Percentiles rank a stretch among this genome's conserved stretches.
Evolutionary conservation across 2,797 vertebrate species (phyloP).

Genomic region (Cichlasoma orientale): DNA sequence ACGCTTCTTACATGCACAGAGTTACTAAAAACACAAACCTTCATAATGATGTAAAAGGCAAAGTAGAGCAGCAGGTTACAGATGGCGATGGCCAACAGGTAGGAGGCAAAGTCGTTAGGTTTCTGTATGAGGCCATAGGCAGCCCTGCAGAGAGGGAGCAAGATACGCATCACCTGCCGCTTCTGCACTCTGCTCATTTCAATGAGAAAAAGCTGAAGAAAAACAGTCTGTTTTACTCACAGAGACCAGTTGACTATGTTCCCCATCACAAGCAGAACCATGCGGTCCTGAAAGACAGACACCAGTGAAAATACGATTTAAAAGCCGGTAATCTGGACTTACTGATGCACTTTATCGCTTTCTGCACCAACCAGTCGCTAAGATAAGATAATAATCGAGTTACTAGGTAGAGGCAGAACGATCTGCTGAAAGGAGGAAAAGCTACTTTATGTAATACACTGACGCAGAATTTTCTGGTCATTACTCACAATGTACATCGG

Average conservation of each 20-base stretch:
- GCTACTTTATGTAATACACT: not conserved
- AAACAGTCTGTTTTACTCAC: conserved; percentile 80
- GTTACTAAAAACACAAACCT: conserved; percentile 79
- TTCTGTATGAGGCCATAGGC: conserved; percentile 91
- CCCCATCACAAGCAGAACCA: conserved; percentile 97
- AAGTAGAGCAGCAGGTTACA: conserved; percentile 98
- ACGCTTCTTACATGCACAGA: not conserved
- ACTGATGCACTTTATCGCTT: not conserved
- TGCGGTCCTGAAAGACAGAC: conserved; percentile 86
- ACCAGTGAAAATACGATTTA: not conserved
- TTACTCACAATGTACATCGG: conserved; percentile 95
- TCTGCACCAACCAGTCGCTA: not conserved
- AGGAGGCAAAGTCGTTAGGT: conserved; percentile 97
- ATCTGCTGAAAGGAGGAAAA: not conserved
- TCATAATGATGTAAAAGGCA: conserved; percentile 99
- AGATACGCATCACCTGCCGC: not conserved
- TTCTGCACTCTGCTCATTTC: not conserved
- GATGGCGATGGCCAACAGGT: conserved; percentile 96
- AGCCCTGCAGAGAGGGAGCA: conserved; percentile 77
- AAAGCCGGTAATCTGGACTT: not conserved
- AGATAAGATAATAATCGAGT: not conserved
- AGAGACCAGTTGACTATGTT: conserved; percentile 98
- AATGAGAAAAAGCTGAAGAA: not conserved
- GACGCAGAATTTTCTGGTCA: not conserved
- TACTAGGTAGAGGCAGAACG: not conserved